Percentiles rank a stretch among this genome's conserved stretches.
phyloP scores from a whole-genome alignment of 2,113 vertebrate species.

The Neomonachus schauinslandi region DNA sequence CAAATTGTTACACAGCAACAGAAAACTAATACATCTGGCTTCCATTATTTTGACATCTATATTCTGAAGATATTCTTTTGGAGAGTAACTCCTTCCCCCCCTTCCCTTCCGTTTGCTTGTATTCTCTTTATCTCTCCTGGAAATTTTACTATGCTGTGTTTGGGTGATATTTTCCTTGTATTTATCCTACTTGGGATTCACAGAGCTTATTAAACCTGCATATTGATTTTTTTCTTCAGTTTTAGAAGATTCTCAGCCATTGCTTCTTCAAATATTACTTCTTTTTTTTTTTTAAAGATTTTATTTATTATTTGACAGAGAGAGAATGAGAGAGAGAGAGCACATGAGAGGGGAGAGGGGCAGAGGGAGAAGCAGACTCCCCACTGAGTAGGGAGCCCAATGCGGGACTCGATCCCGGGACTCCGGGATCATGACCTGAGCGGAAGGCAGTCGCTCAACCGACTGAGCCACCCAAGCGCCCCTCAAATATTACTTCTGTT shows the following conservation, averaged over 20 bases:
- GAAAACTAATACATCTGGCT: background rate
- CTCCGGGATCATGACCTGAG: too few species aligned
- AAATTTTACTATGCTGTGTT: background rate
- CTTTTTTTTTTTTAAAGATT: too few species aligned
- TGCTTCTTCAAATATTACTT: background rate
- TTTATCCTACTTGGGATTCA: background rate
- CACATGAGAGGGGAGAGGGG: too few species aligned
- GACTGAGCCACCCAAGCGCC: too few species aligned
- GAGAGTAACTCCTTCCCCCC: background rate
- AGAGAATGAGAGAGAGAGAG: too few species aligned
- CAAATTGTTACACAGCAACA: background rate
- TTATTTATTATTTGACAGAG: too few species aligned
- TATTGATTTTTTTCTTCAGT: background rate
- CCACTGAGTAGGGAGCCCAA: too few species aligned
- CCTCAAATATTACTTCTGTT: background rate
- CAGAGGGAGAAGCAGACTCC: too few species aligned
- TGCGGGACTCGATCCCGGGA: too few species aligned
- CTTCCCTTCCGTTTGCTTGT: background rate
- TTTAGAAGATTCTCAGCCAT: background rate
- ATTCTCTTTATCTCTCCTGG: background rate
- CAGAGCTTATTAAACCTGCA: background rate
- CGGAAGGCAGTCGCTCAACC: too few species aligned
- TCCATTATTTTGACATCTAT: background rate
- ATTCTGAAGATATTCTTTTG: background rate
- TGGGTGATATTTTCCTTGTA: background rate